Conservation (phyloP, 1,140 invertebrate genomes). For the Danaus melanippus region DNA sequence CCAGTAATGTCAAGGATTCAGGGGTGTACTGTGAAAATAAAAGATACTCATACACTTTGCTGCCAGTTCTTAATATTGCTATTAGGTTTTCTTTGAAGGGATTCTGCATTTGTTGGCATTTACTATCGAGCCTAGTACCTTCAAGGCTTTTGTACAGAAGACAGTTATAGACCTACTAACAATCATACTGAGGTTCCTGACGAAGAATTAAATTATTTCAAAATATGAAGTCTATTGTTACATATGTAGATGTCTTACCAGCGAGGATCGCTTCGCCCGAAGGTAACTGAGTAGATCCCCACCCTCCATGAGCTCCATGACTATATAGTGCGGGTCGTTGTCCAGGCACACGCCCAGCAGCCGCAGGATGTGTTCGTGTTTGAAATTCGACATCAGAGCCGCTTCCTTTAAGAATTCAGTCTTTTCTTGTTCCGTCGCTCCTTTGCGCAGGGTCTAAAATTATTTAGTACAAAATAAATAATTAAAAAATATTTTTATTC, state of each 20-base stretch:
- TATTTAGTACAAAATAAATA: conserved; percentile 4
- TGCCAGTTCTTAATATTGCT: too few species aligned
- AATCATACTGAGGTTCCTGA: too few species aligned
- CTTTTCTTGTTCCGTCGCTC: conserved; percentile 92
- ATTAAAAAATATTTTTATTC: too few species aligned
- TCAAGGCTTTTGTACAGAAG: too few species aligned
- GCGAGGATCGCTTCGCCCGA: conserved; percentile 79
- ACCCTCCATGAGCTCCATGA: conserved; percentile 97
- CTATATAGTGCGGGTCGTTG: conserved; percentile 92
- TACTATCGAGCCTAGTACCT: too few species aligned
- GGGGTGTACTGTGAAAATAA: conserved; percentile 56
- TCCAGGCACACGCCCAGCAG: conserved; percentile 95
- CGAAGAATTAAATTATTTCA: background rate
- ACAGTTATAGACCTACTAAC: too few species aligned
- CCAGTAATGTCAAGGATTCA: conserved; percentile 80
- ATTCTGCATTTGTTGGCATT: too few species aligned
- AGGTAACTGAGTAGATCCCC: conserved; percentile 95
- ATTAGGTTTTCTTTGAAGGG: too few species aligned
- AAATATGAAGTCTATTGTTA: background rate
- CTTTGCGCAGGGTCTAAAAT: conserved; percentile 88
- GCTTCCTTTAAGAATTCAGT: conserved; percentile 97
- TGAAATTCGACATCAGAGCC: conserved; percentile 96
- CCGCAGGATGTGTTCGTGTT: conserved; percentile 94
- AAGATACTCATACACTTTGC: background rate
- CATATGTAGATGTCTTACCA: conserved; percentile 67